These are phyloP conservation scores for Gymnoscopelus microlampas DNA, from an alignment of 2,797 vertebrate species.

Conservation along the genomic window DNA sequence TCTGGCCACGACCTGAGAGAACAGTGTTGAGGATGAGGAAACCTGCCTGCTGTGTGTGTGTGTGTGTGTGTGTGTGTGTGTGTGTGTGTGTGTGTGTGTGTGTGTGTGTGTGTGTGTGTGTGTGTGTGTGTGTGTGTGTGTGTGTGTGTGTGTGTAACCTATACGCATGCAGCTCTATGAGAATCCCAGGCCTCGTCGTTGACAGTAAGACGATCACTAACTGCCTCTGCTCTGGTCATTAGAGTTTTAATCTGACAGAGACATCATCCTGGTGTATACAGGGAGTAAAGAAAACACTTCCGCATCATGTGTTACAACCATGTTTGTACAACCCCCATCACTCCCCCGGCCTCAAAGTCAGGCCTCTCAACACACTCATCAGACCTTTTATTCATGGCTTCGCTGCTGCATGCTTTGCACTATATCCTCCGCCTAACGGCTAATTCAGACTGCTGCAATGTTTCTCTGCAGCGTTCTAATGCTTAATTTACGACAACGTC, in stretches of 20 bases:
- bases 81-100: conserved; percentile 10
- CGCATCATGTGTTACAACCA: conserved; percentile 23
- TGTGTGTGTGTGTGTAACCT: conserved; percentile 8
- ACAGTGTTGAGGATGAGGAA: conserved; percentile 63
- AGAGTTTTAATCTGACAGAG: conserved; percentile 44
- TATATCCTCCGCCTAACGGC: too few relatives aligned
- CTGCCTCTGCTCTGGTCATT: conserved; percentile 26
- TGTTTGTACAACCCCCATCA: conserved; percentile 41
- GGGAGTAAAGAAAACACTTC: not conserved
- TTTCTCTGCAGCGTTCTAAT: too few relatives aligned
- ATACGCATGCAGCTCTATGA: not conserved
- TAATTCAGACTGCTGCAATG: too few relatives aligned
- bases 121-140: conserved; percentile 35
- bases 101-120: conserved; percentile 35
- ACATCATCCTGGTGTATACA: conserved; percentile 1
- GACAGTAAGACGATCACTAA: conserved; percentile 25
- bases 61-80: conserved; percentile 35
- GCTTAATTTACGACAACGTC: too few relatives aligned
- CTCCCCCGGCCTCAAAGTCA: too few relatives aligned
- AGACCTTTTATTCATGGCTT: not conserved
- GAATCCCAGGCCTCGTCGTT: conserved; percentile 37
- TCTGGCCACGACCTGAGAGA: conserved; percentile 54
- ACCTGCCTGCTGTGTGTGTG: conserved; percentile 50
- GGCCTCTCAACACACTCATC: conserved; percentile 21
- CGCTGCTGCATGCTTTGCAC: not conserved